Evolutionary conservation across 2,888 invertebrate genomes (phyloP), one percentile per base, ranked within the genome.

Genomic region (Neuroscelio doddi): DNA sequence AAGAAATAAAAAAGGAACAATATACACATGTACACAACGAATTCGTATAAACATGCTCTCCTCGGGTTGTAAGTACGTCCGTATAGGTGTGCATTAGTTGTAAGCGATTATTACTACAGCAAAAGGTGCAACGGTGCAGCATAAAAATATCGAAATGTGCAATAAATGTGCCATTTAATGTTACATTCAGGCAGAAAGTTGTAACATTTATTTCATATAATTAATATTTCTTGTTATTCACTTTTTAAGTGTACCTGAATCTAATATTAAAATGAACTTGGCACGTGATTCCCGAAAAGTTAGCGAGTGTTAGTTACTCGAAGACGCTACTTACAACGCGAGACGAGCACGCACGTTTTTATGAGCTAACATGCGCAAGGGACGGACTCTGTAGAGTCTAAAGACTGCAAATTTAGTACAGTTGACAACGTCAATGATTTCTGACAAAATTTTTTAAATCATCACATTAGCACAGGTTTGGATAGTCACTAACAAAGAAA

Each of bases 311-410:
- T 83, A 82, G 82, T 80, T 61, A 71, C 68, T 69, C 74, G 71
- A 64, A 77, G 77, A 80, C 78, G 77, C 76, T 71, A 80, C 82
- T 83, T 81, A 83, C 82, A 82, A 81, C 78, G 73, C 71, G 79
- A 81, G 80, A 72, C 72, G 79, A 78, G 76, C 78, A 80, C 79
- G 68, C 71, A n/a, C n/a, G n/a, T n/a, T 73, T 73, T 68, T 64
- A 66, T 36, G 64, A 70, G 53, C 57, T 71, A 76, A 77, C 77
- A 79, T 80, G 80, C 79, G 71, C 58, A 51, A 70, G 55, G 62
- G 63, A 68, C 50, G 55, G 63, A 69, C 27, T 67, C 50, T 16
- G 51, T 47, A 7, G 12, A 42, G n/a, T n/a, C n/a, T n/a, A n/a
- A n/a, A n/a, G n/a, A n/a, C n/a, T n/a, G n/a, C n/a, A n/a, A n/a